Evolutionary conservation across 1,140 invertebrate species (phyloP).

Genomic region (Drosophila bipectinata): DNA sequence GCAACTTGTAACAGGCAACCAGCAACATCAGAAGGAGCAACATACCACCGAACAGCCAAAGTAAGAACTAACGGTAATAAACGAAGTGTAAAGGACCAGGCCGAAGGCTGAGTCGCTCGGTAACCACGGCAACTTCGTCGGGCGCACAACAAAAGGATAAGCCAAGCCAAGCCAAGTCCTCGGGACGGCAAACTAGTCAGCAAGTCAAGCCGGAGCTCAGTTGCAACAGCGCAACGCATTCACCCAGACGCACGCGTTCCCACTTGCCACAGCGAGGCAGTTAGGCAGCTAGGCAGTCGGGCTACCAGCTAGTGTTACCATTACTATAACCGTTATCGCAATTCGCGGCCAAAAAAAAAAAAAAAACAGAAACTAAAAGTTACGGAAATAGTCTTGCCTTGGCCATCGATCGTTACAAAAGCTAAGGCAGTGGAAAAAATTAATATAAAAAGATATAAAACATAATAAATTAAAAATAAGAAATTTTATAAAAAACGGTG

Average conservation of each 20-base stretch:
- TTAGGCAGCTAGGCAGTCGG: background rate
- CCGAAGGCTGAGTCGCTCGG: constrained; percentile 51
- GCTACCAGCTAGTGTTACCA: background rate
- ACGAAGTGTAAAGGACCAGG: constrained; percentile 33
- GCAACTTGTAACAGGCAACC: constrained; percentile 69
- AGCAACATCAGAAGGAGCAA: constrained; percentile 32
- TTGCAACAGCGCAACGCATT: constrained; percentile 75
- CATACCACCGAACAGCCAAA: constrained; percentile 18
- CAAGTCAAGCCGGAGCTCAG: constrained; percentile 72
- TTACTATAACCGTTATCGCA: constrained; percentile 3
- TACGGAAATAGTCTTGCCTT: constrained; percentile 54
- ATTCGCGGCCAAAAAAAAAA: constrained; percentile 24
- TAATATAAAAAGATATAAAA: too few relatives aligned
- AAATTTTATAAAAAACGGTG: background rate
- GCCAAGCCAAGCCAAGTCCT: constrained; percentile 53
- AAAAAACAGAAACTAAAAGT: constrained; percentile 6
- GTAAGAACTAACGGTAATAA: constrained; percentile 1
- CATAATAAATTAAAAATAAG: background rate
- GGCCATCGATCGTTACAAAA: constrained; percentile 63
- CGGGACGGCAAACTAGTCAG: constrained; percentile 49
- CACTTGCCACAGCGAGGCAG: background rate
- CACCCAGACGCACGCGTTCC: constrained; percentile 60
- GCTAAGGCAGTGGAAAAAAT: constrained; percentile 6
- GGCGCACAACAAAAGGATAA: constrained; percentile 73
- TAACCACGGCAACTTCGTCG: constrained; percentile 73